Conservation (phyloP, 2,113 vertebrate genomes). For the Carlito syrichta region DNA sequence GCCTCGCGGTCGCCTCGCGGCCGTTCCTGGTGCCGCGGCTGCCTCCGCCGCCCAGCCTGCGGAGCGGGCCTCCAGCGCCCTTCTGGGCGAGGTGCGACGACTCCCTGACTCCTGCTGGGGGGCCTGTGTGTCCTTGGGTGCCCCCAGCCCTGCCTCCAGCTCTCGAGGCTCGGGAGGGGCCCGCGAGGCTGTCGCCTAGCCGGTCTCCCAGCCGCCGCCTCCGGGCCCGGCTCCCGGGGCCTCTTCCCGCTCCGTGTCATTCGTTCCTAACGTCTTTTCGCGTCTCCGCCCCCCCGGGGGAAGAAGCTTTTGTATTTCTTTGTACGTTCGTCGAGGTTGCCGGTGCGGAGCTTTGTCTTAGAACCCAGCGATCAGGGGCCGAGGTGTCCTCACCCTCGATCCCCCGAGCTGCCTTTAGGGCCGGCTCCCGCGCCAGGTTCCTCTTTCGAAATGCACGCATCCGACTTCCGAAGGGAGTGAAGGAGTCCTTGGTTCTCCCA, state of each 20-base stretch:
- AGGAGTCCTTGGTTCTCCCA: background rate
- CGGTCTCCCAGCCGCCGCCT: background rate
- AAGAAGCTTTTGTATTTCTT: background rate
- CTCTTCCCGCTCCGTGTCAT: background rate
- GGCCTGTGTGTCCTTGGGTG: background rate
- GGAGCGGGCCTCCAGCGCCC: background rate
- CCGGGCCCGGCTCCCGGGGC: background rate
- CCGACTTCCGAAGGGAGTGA: background rate
- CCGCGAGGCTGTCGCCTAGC: background rate
- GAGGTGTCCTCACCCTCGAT: background rate
- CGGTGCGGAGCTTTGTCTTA: slow-evolving; percentile 59
- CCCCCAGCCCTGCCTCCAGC: background rate
- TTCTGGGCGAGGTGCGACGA: background rate
- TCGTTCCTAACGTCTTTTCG: background rate
- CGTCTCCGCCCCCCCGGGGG: background rate
- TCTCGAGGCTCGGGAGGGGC: background rate
- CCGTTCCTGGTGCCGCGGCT: background rate
- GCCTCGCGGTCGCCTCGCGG: background rate
- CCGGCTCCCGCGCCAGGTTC: background rate
- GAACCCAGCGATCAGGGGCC: background rate
- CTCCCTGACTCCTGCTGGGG: background rate
- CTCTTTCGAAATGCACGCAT: background rate
- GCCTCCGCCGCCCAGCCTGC: background rate
- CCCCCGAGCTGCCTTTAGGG: background rate
- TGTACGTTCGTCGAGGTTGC: slow-evolving; percentile 25